Conservation (phyloP, 2,888 invertebrate genomes). For the Serripes groenlandicus region DNA sequence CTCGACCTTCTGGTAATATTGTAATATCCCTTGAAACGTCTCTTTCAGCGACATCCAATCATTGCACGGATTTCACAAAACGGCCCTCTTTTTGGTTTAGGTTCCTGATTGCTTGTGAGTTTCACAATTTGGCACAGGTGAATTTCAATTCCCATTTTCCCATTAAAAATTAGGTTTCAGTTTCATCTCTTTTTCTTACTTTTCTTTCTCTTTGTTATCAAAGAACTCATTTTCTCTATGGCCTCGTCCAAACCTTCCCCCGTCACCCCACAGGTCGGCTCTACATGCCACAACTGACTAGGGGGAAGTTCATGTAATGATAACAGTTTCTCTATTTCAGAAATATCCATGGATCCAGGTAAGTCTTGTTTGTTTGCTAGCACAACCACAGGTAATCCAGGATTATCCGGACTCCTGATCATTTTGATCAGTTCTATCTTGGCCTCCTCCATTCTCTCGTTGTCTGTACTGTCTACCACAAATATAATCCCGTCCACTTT, state of each 20-base stretch:
- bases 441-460: conserved; percentile 98
- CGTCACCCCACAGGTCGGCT: conserved; percentile 98
- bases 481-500: conserved; percentile 99
- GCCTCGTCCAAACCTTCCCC: conserved; percentile 99
- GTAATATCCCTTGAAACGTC: background rate
- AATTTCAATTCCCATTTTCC: background rate
- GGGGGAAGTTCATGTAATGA: conserved; percentile 93
- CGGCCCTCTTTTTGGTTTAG: background rate
- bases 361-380: conserved; percentile 98
- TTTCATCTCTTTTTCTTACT: conserved; percentile 69
- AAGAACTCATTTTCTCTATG: conserved; percentile 96
- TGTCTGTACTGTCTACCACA: conserved; percentile 97
- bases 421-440: conserved; percentile 98
- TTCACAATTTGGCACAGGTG: conserved; percentile 17
- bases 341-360: conserved; percentile 95
- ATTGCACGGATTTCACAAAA: background rate
- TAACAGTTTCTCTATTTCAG: conserved; percentile 93
- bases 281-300: conserved; percentile 93
- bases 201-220: conserved; percentile 97
- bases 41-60: background rate
- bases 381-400: conserved; percentile 95
- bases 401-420: conserved; percentile 95
- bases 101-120: background rate
- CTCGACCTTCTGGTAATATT: no score
- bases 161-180: background rate